Base-by-base conservation (phyloP, 2,113 vertebrate genomes). In the Triplophysa siluroides region DNA sequence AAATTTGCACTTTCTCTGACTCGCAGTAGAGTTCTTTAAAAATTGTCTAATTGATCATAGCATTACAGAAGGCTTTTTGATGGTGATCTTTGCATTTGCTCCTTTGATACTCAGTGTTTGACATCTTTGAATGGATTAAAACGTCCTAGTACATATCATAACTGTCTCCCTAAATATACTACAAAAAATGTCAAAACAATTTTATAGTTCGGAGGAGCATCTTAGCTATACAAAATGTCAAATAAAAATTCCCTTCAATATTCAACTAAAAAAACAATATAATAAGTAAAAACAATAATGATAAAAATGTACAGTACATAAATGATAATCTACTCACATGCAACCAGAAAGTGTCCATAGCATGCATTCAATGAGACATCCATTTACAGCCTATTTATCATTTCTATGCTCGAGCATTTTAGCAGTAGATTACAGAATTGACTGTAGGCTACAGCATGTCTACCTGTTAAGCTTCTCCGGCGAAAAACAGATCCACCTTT, bases 391-490 rank as follows among this genome's bases (percentile, higher is more conserved):
- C 33, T 54, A 54, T 19, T 19, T 21, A 45, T 45, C 0, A 67
- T 60, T 18, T 60, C n/a, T 23, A 3, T 23, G 19, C n/a, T 16
- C 12, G 16, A 8, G 52, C 8, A 67, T 73, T 50, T 8, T 8
- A 50, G 18, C 8, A 4, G 2, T 19, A 65, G 24, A 72, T 16
- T 14, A 14, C 54, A 24, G 43, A 3, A n/a, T 24, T 52, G 60
- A 19, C 56, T 26, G 2, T 66, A n/a, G n/a, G n/a, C n/a, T n/a
- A 14, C 54, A 38, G 2, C 45, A 54, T 38, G 29, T 74, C 14
- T 86, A 90, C 90, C 90, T 90, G 83, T 92, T 86, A 88, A 63
- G 81, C 81, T 85, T 80, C 68, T 81, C 73, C 76, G 77, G 72
- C 52, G 81, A 68, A 76, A 89, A 88, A 72, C 80, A 87, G 85